Evolutionary conservation across 2,797 vertebrate genomes (phyloP).

Genomic region (Ptychobarbus kaznakovi): DNA sequence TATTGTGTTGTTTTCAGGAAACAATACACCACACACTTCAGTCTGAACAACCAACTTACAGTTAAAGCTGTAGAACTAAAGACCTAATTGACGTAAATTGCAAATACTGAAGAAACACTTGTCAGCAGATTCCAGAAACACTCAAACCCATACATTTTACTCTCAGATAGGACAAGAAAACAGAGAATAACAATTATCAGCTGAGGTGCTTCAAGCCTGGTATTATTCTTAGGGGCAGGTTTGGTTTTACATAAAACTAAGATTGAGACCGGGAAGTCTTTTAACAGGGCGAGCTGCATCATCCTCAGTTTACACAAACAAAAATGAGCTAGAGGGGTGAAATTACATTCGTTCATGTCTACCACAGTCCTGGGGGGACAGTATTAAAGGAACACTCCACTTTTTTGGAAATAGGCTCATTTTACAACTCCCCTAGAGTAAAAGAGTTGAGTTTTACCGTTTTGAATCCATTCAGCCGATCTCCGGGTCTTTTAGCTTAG

Average conservation of each 20-base stretch:
- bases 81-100: not conserved
- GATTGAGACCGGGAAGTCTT: not conserved
- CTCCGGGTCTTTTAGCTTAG: too few species aligned
- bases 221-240: not conserved
- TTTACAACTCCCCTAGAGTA: too few species aligned
- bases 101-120: not conserved
- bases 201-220: slow-evolving; percentile 1
- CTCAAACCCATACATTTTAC: not conserved
- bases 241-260: not conserved
- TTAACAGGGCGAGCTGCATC: not conserved
- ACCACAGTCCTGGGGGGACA: not conserved
- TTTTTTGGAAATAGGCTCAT: too few species aligned
- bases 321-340: not conserved
- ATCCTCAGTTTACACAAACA: not conserved
- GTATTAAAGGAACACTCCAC: not conserved
- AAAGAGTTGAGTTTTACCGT: too few species aligned
- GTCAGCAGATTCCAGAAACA: not conserved
- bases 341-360: not conserved
- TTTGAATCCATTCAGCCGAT: too few species aligned
- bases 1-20: slow-evolving; percentile 15
- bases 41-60: not conserved
- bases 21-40: not conserved
- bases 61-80: slow-evolving; percentile 29
- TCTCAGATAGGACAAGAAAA: not conserved
- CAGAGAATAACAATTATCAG: not conserved